A percentile compares a stretch with the other conserved stretches of the same genome.
phyloP scores from a whole-genome alignment of 2,797 vertebrate genomes.

The Pseudotriccus pelzelni region DNA sequence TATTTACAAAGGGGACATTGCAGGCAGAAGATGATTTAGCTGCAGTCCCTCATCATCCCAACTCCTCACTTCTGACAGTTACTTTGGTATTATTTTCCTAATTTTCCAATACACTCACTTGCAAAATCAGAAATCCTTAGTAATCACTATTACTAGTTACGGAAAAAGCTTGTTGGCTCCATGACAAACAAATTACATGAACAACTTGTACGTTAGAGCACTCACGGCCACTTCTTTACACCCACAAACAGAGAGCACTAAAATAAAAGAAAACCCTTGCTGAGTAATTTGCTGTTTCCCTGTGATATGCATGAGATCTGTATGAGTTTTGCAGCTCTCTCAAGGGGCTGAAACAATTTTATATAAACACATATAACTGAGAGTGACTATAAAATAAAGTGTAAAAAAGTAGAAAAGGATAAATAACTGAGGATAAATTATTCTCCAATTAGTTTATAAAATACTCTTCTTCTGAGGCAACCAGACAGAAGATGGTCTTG shows the following conservation, averaged over 20 bases:
- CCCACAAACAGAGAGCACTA: not conserved
- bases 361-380: not conserved
- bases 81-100: not conserved
- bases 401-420: not conserved
- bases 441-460: not conserved
- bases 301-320: not conserved
- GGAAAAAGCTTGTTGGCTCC: not conserved
- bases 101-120: not conserved
- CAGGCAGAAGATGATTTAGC: not conserved
- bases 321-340: not conserved
- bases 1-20: not conserved
- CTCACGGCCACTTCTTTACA: not conserved
- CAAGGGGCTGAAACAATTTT: not conserved
- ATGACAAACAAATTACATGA: not conserved
- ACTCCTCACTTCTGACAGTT: not conserved
- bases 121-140: not conserved
- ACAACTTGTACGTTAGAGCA: not conserved
- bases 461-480: not conserved
- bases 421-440: not conserved
- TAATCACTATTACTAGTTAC: not conserved
- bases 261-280: not conserved
- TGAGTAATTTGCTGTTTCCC: not conserved
- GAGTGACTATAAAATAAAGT: not conserved
- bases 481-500: accelerated
- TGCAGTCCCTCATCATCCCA: not conserved